Percentiles rank a stretch among this genome's conserved stretches.
Conservation (phyloP, 2,888 invertebrate genomes). For the Leucozona laternaria region DNA sequence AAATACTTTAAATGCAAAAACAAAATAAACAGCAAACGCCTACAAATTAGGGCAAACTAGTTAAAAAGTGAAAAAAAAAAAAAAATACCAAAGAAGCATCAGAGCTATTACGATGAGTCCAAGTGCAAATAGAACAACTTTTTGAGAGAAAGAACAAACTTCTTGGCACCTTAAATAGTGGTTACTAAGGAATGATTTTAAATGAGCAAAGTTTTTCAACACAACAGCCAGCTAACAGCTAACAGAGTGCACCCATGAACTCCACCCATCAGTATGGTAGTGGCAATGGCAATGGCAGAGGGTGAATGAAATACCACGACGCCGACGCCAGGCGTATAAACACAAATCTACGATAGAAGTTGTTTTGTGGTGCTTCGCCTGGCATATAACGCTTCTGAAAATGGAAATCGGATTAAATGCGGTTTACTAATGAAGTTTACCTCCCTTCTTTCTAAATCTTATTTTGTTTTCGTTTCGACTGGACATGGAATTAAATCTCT, state of each 20-base stretch:
- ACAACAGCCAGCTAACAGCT: not conserved
- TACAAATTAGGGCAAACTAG: conserved; percentile 64
- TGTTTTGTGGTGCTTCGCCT: conserved; percentile 39
- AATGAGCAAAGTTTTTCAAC: conserved; percentile 58
- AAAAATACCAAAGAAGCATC: conserved; percentile 42
- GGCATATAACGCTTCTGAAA: conserved; percentile 21
- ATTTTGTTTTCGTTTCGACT: conserved; percentile 6
- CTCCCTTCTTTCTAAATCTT: not conserved
- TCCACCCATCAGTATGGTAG: too few species aligned
- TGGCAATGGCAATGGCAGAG: too few species aligned
- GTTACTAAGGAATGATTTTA: conserved; percentile 43
- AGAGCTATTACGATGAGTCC: conserved; percentile 33
- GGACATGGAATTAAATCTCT: conserved; percentile 35
- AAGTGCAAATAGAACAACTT: conserved; percentile 59
- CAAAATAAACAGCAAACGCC: conserved; percentile 7
- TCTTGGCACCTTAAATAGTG: conserved; percentile 67
- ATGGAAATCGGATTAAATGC: conserved; percentile 51
- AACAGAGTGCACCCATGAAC: not conserved
- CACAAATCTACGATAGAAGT: conserved; percentile 48
- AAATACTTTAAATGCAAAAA: conserved; percentile 3
- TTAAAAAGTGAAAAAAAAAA: conserved; percentile 64
- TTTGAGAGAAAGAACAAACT: conserved; percentile 35
- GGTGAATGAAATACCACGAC: not conserved
- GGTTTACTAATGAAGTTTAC: conserved; percentile 57
- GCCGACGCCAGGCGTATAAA: not conserved